Percentiles rank a stretch among this genome's conserved stretches.
Conservation (phyloP, 92 coral and sea anemone genomes). For the Phenganax subtilis region DNA sequence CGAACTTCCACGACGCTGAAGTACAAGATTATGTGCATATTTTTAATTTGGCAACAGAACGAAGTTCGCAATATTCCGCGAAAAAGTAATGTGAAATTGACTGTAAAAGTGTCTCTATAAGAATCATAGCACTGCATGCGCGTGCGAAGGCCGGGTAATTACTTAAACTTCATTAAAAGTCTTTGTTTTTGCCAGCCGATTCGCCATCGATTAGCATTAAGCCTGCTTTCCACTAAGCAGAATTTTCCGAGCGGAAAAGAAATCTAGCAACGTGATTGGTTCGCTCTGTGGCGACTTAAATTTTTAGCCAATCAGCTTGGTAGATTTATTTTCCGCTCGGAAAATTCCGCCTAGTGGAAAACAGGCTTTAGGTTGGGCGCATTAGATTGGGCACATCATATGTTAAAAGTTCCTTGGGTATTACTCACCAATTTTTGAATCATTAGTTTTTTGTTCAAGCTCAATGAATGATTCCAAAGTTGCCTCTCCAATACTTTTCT, state of each 20-base stretch:
- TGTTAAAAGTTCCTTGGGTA: neutral
- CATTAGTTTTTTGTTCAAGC: neutral
- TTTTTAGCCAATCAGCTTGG: no score
- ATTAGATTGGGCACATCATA: neutral
- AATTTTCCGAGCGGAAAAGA: no score
- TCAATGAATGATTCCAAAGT: conserved; percentile 36
- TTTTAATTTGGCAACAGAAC: neutral
- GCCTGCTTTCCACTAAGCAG: no score
- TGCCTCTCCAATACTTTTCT: conserved; percentile 58
- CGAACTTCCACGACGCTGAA: no score
- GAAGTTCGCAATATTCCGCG: neutral
- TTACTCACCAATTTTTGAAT: neutral
- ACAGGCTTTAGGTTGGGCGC: no score
- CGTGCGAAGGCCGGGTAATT: neutral
- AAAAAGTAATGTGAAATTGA: neutral
- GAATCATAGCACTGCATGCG: neutral
- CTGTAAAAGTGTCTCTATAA: no score
- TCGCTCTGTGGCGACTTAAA: no score
- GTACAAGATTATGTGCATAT: no score
- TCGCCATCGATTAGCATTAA: neutral
- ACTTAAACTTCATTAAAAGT: no score
- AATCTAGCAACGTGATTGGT: no score
- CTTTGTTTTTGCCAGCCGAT: neutral
- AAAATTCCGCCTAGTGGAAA: no score
- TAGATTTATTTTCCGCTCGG: no score